phyloP scores from a whole-genome alignment of 37 sponge, comb jelly and placozoan species.

The Cladorhizidae sp. region DNA sequence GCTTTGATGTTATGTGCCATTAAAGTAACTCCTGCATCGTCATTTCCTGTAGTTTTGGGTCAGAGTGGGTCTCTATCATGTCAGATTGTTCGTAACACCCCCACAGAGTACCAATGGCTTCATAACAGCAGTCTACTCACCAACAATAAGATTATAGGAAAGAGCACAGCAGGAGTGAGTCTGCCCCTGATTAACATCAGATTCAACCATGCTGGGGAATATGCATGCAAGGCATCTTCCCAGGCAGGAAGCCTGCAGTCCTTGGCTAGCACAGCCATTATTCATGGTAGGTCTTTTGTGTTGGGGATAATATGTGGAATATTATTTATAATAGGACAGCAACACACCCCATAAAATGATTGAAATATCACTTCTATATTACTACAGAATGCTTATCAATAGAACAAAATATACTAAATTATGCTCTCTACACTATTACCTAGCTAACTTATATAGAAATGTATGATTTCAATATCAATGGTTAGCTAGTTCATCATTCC shows the following conservation, averaged over 20 bases:
- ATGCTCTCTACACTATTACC: too few relatives aligned
- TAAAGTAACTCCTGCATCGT: background rate
- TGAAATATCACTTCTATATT: too few relatives aligned
- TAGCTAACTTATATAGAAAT: too few relatives aligned
- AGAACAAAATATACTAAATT: too few relatives aligned
- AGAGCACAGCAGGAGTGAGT: background rate
- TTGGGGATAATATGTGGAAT: too few relatives aligned
- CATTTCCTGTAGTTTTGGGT: background rate
- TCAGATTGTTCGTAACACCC: conserved; percentile 18
- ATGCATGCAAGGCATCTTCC: conserved; percentile 43
- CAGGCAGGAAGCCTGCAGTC: conserved; percentile 41
- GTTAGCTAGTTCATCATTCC: too few relatives aligned
- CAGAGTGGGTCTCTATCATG: conserved; percentile 10
- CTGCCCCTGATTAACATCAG: background rate
- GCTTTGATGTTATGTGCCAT: conserved; percentile 26
- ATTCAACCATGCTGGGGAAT: conserved; percentile 42
- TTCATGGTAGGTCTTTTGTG: conserved; percentile 62
- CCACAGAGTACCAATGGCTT: conserved; percentile 46
- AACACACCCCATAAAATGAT: too few relatives aligned
- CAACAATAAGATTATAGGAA: background rate
- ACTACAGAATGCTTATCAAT: too few relatives aligned
- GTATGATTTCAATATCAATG: too few relatives aligned
- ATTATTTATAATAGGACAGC: too few relatives aligned
- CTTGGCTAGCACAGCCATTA: background rate
- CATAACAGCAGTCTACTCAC: conserved; percentile 44